Evolutionary conservation across 64 coral and sea anemone genomes (phyloP), one percentile per base, ranked within the genome.

Genomic region (Stichodactyla mertensii): DNA sequence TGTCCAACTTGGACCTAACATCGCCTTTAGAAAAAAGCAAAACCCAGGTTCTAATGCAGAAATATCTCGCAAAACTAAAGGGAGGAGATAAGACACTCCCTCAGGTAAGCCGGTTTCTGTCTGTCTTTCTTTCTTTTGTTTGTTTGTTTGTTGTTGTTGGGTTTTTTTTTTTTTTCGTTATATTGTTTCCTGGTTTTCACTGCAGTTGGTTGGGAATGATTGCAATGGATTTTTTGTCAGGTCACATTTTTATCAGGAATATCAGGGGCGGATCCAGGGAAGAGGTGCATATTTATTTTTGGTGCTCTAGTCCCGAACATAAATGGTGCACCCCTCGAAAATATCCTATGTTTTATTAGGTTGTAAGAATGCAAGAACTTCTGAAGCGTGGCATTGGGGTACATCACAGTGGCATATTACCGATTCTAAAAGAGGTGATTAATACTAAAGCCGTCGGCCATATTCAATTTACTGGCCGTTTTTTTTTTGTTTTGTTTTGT

Each of bases 351-450:
- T 54, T 58, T 13, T 86, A 45, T 6, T 52, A 99, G 97, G 97
- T 99, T 58, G 87, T 88, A 19, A 84, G 90, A 60, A 99, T 99
- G 88, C 90, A 95, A 26, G 97, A 95, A 64, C 93, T 99, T 8
- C 82, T 99, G 10, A 92, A 94, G 57, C 89, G 86, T 28, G 97
- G 97, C 15, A 84, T 99, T 18, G 97, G 92, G 11, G 97, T 99
- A 18, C 97, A 99, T 52, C 97, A 99, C 78, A 99, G 97, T 87
- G 97, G 97, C 55, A 89, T 99, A 60, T 55, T 99, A 26, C 97
- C 97, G 5, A 99, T 99, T 14, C 88, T 99, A n/a, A 99, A 99
- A 92, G 97, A 99, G 97, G 97, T 98, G 82, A 64, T 7, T 23
- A 31, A 74, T 31, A 58, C 9, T 58, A 11, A 11, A 58, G 14